Percentiles rank a stretch among this genome's conserved stretches.
phyloP scores from a whole-genome alignment of 2,797 vertebrate genomes.

The Chelidonichthys spinosus region DNA sequence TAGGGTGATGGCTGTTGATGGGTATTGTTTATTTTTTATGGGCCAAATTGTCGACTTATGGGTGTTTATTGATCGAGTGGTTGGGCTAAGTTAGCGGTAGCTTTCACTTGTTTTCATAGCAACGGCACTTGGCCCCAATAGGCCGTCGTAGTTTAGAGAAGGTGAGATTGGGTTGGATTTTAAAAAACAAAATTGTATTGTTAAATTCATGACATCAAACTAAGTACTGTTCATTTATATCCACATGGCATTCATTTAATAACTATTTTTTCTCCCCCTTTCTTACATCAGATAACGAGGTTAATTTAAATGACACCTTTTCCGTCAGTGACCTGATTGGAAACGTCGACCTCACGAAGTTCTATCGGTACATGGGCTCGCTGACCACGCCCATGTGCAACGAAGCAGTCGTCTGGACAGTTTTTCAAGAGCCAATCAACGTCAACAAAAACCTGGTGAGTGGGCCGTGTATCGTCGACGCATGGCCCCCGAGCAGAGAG shows the following conservation, averaged over 20 bases:
- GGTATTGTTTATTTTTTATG: too few relatives aligned
- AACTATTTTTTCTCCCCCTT: not conserved
- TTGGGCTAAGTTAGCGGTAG: too few relatives aligned
- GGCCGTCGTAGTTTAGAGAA: too few relatives aligned
- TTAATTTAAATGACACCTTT: constrained; percentile 19
- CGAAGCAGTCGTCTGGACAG: constrained; percentile 76
- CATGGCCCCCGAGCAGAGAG: not conserved
- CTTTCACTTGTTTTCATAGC: too few relatives aligned
- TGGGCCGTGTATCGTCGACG: not conserved
- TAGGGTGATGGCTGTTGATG: too few relatives aligned
- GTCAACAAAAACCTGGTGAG: constrained; percentile 71
- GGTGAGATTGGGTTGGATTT: not conserved
- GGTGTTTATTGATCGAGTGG: too few relatives aligned
- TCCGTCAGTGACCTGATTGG: constrained; percentile 73
- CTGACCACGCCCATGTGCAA: constrained; percentile 76
- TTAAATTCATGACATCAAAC: not conserved
- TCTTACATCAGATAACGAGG: not conserved
- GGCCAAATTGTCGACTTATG: too few relatives aligned
- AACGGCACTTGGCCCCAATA: too few relatives aligned
- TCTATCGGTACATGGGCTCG: constrained; percentile 78
- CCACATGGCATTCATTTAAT: not conserved
- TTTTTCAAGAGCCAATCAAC: constrained; percentile 76
- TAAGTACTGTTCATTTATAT: not conserved
- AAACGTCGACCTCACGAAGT: constrained; percentile 68
- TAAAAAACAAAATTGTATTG: too few relatives aligned